Evolutionary conservation across 1,140 invertebrate species (phyloP).

Genomic region (Adelges cooleyi): DNA sequence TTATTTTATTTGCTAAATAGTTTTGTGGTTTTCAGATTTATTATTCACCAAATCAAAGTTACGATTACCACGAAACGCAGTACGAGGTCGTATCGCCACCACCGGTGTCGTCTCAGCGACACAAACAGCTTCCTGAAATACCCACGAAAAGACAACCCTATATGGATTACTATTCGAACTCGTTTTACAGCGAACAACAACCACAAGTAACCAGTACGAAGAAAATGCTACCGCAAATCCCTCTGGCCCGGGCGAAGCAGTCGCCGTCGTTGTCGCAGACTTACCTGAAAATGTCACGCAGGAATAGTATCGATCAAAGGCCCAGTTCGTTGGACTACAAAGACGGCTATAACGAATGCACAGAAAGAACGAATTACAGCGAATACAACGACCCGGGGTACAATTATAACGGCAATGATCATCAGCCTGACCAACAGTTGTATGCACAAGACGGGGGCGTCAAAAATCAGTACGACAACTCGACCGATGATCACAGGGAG

Average conservation of each 20-base stretch:
- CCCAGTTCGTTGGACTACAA: slow-evolving; percentile 1
- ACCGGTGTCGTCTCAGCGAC: slow-evolving; percentile 10
- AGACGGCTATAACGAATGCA: not conserved
- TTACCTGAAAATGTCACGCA: not conserved
- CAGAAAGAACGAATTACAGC: not conserved
- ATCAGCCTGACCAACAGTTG: not conserved
- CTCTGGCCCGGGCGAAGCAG: slow-evolving; percentile 39
- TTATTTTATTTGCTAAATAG: no score
- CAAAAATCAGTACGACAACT: not conserved
- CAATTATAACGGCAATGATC: not conserved
- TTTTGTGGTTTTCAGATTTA: slow-evolving; percentile 30
- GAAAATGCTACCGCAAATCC: slow-evolving; percentile 34
- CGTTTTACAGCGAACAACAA: slow-evolving; percentile 38
- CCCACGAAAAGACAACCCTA: slow-evolving; percentile 34
- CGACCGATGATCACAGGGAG: not conserved
- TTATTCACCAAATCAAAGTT: slow-evolving; percentile 34
- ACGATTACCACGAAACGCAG: slow-evolving; percentile 33
- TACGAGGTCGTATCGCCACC: slow-evolving; percentile 28
- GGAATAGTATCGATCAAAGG: not conserved
- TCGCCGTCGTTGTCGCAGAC: slow-evolving; percentile 28
- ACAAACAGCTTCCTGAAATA: slow-evolving; percentile 33
- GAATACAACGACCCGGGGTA: not conserved
- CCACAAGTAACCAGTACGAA: slow-evolving; percentile 37
- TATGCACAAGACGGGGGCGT: no score
- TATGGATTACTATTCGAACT: slow-evolving; percentile 34